Base-by-base conservation (phyloP, 2,113 vertebrate species). In the Eublepharis macularius region DNA sequence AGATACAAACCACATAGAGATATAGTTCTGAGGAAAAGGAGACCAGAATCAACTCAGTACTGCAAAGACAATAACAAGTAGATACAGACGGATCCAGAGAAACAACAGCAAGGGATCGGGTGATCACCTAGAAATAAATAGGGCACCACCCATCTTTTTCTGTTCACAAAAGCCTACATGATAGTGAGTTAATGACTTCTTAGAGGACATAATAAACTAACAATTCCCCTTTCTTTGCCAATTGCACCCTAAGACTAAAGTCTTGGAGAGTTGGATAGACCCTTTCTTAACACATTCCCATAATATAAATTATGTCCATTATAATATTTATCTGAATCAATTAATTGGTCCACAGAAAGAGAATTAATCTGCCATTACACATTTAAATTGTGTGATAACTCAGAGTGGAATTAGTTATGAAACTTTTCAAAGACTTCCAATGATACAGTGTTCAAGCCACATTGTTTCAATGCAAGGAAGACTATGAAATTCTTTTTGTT, bases 401-500 rank as follows among this genome's bases (percentile, higher is more conserved):
- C 10, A 1, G 1, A 39, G n/a, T 26, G 32, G 24, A n/a, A 0
- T 86, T 49, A 73, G 2, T 68, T 19, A 36, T 17, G 29, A 79
- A 81, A 76, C 47, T 54, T 93, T 78, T 49, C 2, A 0, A 49
- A 83, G 34, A 76, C 24, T 70, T 79, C n/a, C 32, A 85, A 1
- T 1, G 81, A 2, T 13, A 16, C 49, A 47, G 32, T n/a, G 19
- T 85, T 83, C 54, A 78, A 34, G 12, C 7, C 17, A 66, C 2
- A 11, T 72, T 12, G 39, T 76, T 84, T 54, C 12, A 34, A 77
- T 65, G 0, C 29, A 34, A 45, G 9, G 43, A 82, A 47, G n/a
- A 68, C 51, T 91, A 63, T 91, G 69, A 79, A 86, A 47, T 4
- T 49, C 87, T 63, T 87, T 95, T n/a, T 90, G 1, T 95, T 93